Conservation (phyloP, 2,113 vertebrate genomes). For the Mustela nigripes region DNA sequence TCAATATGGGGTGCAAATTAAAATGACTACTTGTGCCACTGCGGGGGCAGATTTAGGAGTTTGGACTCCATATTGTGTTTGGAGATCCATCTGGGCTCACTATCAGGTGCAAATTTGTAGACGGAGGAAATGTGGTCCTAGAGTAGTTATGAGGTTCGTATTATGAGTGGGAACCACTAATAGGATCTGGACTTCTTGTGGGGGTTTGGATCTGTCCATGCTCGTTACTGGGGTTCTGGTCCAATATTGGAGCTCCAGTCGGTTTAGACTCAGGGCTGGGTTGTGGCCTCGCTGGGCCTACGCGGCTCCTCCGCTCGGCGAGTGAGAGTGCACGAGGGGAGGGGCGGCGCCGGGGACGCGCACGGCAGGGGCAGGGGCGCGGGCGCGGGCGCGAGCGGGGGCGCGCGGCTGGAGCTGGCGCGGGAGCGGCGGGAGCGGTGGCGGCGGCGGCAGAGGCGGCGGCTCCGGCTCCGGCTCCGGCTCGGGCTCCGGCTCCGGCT, state of each 20-base stretch:
- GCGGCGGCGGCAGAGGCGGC: not conserved
- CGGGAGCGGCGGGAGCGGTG: conserved; percentile 75
- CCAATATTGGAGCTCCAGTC: not conserved
- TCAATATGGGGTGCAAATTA: not conserved
- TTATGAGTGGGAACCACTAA: not conserved
- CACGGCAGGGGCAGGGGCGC: conserved; percentile 80
- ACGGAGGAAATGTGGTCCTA: not conserved
- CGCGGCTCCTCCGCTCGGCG: conserved; percentile 10
- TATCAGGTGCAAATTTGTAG: not conserved
- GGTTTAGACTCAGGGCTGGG: not conserved
- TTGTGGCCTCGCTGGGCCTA: conserved; percentile 65
- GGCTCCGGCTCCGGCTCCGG: not conserved
- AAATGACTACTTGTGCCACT: not conserved
- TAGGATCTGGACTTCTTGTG: not conserved
- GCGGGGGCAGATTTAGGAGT: not conserved
- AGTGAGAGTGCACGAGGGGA: conserved; percentile 81
- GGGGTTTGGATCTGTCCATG: not conserved
- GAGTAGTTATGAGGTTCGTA: not conserved
- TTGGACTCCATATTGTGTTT: not conserved
- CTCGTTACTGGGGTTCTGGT: not conserved
- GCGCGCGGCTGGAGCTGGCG: conserved; percentile 79
- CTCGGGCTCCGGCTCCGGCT: conserved; percentile 15
- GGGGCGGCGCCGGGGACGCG: conserved; percentile 77
- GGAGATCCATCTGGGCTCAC: not conserved
- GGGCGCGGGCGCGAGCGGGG: conserved; percentile 67